Evolutionary conservation across 2,888 invertebrate species (phyloP).

Genomic region (Geophilus truncorum): DNA sequence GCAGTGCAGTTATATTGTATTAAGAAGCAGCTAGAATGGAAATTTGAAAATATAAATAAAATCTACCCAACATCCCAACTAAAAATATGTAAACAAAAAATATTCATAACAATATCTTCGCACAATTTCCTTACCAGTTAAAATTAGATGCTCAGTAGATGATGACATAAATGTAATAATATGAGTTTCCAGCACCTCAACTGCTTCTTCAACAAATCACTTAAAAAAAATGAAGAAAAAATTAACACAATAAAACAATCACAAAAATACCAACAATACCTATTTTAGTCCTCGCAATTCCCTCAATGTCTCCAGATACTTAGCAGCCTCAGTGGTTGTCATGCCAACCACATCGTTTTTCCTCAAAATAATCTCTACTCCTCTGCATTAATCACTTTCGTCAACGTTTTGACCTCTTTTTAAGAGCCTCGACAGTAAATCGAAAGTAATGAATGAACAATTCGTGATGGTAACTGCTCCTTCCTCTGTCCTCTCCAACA

Average conservation of each 20-base stretch:
- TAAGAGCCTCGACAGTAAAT: constrained; percentile 53
- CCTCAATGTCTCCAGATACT: constrained; percentile 59
- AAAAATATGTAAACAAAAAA: not conserved
- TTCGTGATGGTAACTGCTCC: too few species aligned
- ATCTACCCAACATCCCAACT: too few species aligned
- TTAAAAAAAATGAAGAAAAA: too few species aligned
- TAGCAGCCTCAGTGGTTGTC: constrained; percentile 72
- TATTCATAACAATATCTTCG: not conserved
- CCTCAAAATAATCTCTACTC: constrained; percentile 36
- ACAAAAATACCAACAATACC: too few species aligned
- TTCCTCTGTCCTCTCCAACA: too few species aligned
- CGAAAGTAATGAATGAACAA: too few species aligned
- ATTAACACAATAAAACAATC: too few species aligned
- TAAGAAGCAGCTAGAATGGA: too few species aligned
- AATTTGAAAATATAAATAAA: too few species aligned
- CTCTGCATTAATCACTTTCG: constrained; percentile 54
- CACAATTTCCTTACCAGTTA: constrained; percentile 61
- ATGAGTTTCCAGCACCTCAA: constrained; percentile 76
- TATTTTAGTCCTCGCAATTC: constrained; percentile 60
- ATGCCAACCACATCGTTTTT: constrained; percentile 60
- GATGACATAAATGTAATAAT: constrained; percentile 64
- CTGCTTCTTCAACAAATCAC: constrained; percentile 76
- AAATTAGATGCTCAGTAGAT: constrained; percentile 68
- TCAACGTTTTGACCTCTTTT: constrained; percentile 38
- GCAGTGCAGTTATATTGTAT: too few species aligned